A percentile compares a stretch with the other conserved stretches of the same genome.
Conservation (phyloP, 2,888 invertebrate species). For the Diabrotica balteata region DNA sequence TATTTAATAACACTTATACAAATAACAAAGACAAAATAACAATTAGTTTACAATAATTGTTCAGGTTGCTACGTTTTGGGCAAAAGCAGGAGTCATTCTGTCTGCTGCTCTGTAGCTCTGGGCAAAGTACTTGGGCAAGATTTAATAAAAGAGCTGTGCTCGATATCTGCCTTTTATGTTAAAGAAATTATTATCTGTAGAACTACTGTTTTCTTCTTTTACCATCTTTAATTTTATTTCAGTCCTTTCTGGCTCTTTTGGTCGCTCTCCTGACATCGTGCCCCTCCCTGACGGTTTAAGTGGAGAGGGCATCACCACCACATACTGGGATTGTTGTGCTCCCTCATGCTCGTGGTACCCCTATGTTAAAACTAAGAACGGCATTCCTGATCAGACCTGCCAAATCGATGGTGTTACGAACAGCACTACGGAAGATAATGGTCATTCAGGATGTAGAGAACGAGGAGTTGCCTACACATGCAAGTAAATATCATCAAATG, state of each 20-base stretch:
- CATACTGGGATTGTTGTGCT: conserved; percentile 39
- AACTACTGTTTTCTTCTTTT: background rate
- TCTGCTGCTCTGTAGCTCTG: too few relatives aligned
- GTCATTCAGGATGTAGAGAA: conserved; percentile 18
- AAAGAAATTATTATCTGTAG: too few relatives aligned
- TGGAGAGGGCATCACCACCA: conserved; percentile 34
- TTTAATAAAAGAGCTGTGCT: too few relatives aligned
- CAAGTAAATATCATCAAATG: too few relatives aligned
- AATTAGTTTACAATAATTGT: too few relatives aligned
- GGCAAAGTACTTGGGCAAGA: too few relatives aligned
- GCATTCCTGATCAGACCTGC: conserved; percentile 21
- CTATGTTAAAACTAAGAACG: conserved; percentile 4
- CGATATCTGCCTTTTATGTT: too few relatives aligned
- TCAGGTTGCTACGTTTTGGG: too few relatives aligned
- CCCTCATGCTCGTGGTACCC: conserved; percentile 29
- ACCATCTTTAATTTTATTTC: background rate
- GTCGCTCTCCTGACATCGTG: conserved; percentile 6
- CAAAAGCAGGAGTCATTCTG: too few relatives aligned
- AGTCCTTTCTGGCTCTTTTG: background rate
- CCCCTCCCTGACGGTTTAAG: conserved; percentile 24
- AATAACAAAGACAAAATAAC: too few relatives aligned
- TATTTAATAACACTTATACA: too few relatives aligned
- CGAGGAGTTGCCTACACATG: conserved; percentile 20
- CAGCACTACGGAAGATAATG: conserved; percentile 6
- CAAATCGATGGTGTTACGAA: conserved; percentile 14